These are phyloP conservation scores for Anguilla anguilla DNA, from an alignment of 2,797 vertebrate species.

Conservation along the genomic window DNA sequence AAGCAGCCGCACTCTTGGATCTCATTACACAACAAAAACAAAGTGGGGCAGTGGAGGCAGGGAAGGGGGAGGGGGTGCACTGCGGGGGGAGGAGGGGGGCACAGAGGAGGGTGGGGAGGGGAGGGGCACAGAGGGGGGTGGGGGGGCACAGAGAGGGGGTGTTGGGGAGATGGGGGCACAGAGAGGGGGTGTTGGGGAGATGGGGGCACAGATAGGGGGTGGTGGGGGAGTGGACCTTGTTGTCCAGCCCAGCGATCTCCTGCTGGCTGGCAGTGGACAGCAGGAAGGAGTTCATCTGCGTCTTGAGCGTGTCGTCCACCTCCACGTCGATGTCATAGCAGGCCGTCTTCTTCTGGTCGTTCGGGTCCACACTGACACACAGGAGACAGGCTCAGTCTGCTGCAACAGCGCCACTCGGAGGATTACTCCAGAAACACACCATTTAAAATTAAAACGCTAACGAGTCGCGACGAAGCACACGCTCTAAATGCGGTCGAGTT, in stretches of 20 bases:
- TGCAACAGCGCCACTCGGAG: not conserved
- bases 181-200: too few species aligned
- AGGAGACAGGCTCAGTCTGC: not conserved
- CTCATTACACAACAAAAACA: not conserved
- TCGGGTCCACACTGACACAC: conserved; percentile 87
- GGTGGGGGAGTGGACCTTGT: conserved; percentile 79
- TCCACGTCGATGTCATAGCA: conserved; percentile 99
- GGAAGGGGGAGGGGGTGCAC: not conserved
- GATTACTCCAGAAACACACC: not conserved
- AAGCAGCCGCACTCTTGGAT: not conserved
- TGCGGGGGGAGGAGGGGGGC: not conserved
- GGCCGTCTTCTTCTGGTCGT: conserved; percentile 98
- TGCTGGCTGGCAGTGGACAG: conserved; percentile 98
- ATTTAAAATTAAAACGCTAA: not conserved
- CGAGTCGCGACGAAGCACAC: not conserved
- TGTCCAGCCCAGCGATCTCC: conserved; percentile 96
- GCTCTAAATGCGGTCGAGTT: too few species aligned
- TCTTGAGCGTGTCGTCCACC: conserved; percentile 97
- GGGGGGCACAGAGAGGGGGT: too few species aligned
- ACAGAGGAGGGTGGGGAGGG: not conserved
- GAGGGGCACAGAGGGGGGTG: not conserved
- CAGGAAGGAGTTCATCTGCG: conserved; percentile 99
- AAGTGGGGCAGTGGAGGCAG: not conserved
- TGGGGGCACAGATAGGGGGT: too few species aligned
- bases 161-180: too few species aligned